A percentile compares a stretch with the other conserved stretches of the same genome.
These are phyloP conservation scores for Otus sunia DNA, from an alignment of 2,113 vertebrate species.

Conservation along the genomic window DNA sequence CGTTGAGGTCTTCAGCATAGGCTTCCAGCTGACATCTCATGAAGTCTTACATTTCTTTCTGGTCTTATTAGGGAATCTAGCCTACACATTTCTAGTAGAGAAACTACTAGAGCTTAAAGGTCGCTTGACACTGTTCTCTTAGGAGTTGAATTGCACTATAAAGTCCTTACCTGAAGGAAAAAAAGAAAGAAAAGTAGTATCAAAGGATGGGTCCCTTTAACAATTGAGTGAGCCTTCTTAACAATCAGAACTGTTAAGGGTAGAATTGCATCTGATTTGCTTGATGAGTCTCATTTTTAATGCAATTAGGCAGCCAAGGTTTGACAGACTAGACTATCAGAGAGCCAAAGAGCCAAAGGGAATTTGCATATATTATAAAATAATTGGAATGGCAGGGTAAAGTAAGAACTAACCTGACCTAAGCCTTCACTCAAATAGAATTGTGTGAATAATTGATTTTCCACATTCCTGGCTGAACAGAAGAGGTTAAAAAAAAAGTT, in stretches of 20 bases:
- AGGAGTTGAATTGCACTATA: not conserved
- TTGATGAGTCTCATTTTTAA: conserved; percentile 55
- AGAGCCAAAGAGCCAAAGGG: conserved; percentile 46
- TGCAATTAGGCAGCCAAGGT: conserved; percentile 52
- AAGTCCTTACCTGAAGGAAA: not conserved
- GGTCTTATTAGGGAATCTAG: not conserved
- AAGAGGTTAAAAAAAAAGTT: not conserved
- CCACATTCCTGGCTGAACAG: not conserved
- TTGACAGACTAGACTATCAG: conserved; percentile 48
- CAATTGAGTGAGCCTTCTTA: not conserved
- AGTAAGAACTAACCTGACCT: conserved; percentile 43
- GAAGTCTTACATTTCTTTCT: not conserved
- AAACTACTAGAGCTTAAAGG: not conserved
- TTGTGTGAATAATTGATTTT: conserved; percentile 59
- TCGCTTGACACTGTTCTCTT: not conserved
- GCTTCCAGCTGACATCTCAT: not conserved
- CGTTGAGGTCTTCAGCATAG: not conserved
- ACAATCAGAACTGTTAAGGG: conserved; percentile 1
- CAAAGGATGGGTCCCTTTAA: not conserved
- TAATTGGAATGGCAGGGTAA: conserved; percentile 44
- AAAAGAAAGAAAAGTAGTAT: not conserved
- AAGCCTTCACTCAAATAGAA: conserved; percentile 31
- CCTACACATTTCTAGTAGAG: not conserved
- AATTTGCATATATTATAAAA: conserved; percentile 65
- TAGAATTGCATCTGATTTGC: conserved; percentile 14